Evolutionary conservation across 1,140 invertebrate species (phyloP), one percentile per base, ranked within the genome.

Genomic region (Macrosteles quadrilineatus): DNA sequence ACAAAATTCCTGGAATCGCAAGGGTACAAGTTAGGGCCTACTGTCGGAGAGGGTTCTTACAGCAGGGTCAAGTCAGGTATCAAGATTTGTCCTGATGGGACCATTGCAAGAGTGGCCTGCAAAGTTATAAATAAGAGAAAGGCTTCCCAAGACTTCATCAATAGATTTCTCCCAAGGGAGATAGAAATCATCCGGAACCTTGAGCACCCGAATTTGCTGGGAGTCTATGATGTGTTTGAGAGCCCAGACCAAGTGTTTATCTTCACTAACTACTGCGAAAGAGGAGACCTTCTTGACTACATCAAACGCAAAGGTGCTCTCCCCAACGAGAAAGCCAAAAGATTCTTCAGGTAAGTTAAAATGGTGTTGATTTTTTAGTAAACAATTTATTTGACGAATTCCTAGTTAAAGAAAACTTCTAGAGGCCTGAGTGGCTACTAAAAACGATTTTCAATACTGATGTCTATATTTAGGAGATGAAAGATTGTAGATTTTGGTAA

Each of bases 131-230:
- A 86, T 72, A 83, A 84, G 71, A 81, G 80, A 59, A 81, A 81
- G 70, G 84, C 86, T 0, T 85, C 85, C 3, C 77, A 76, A 45
- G 87, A 90, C 73, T 90, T 87, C 75, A 81, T 86, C n/a, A 78
- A 79, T 30, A 87, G 85, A 74, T 90, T 88, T 78, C 77, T 88
- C 57, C 88, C 87, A 2, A 77, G 88, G 45, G 88, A 90, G 80
- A 75, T 90, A 19, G 78, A 82, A 29, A 83, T 87, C 21, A 79
- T 87, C 21, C 67, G 68, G 21, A 23, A 50, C 3, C 67, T 88
- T 36, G 73, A 80, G 14, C 87, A 88, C 78, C 83, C 83, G 1
- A 81, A 88, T 76, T 85, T 89, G 50, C 78, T 87, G 9, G 75
- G 76, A 31, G 80, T 85, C 6, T 79, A 80, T 66, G 79, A 83